Evolutionary conservation across 2,888 invertebrate genomes (phyloP), one percentile per base, ranked within the genome.

Genomic region (Chromoteleia sp.): DNA sequence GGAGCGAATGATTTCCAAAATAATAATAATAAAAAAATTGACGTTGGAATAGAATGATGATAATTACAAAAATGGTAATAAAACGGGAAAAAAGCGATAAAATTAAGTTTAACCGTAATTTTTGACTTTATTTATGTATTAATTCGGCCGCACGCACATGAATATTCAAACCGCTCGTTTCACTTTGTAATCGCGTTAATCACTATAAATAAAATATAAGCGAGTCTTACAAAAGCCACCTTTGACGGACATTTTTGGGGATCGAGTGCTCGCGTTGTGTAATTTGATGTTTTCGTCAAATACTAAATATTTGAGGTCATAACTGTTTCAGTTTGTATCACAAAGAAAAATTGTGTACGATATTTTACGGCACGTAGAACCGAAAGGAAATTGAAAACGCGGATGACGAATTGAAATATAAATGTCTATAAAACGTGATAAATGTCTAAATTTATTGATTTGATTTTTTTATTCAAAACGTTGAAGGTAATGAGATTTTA

Each of bases 101-200:
- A 12, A 29, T n/a, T n/a, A n/a, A n/a, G 25, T 25, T 25, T 6
- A 25, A 4, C 6, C 2, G 6, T 25, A 4, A 2, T 6, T 19
- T n/a, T 19, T 17, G 12, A 21, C 21, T 39, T 63, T 48, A 3
- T 61, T 25, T 12, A n/a, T 61, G 30, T 43, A 68, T 56, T 56
- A 56, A 56, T 54, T 67, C 29, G 30, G 17, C 30, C 30, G 54
- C 67, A 43, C 41, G 54, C 41, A 8, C 8, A 54, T 67, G 54
- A 67, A 54, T 67, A 67, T 67, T 67, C 67, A 67, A 29, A n/a
- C 10, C 29, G 14, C 54, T 67, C 54, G 54, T 67, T 67, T 67
- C 29, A 67, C 52, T 52, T 67, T 67, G 41, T 52, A 54, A 67
- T 67, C 17, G 45, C 15, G 25, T 52, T 52, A 67, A 52, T 67